Conservation (phyloP, 2,888 invertebrate species). For the Caenorhabditis sulstoni region DNA sequence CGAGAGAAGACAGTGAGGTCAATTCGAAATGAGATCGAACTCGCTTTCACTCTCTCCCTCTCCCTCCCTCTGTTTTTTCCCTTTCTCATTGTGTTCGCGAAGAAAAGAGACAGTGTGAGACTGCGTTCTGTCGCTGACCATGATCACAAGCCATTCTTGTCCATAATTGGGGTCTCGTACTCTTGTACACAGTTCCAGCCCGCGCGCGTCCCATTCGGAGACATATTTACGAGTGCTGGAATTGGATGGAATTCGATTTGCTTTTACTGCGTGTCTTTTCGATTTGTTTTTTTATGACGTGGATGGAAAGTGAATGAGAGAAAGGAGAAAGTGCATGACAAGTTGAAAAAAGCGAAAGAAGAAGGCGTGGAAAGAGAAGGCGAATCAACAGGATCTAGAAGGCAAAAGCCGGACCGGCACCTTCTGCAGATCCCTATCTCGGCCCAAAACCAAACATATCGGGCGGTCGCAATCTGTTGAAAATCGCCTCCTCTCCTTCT, state of each 20-base stretch:
- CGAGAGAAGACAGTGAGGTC: constrained; percentile 3
- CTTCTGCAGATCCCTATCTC: constrained; percentile 25
- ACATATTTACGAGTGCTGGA: constrained; percentile 1
- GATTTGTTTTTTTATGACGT: constrained; percentile 2
- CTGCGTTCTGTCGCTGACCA: not conserved
- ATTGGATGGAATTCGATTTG: constrained; percentile 5
- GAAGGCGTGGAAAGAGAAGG: not conserved
- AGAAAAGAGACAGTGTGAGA: not conserved
- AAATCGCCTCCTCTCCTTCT: constrained; percentile 3
- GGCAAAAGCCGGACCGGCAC: constrained; percentile 33
- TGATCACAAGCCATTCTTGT: not conserved
- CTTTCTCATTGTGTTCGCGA: constrained; percentile 12
- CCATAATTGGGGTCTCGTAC: constrained; percentile 9
- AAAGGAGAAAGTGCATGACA: constrained; percentile 1
- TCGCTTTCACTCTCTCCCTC: too few species aligned
- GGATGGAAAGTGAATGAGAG: not conserved
- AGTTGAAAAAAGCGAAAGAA: not conserved
- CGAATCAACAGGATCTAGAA: too few species aligned
- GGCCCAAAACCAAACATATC: constrained; percentile 11
- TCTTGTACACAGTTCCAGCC: constrained; percentile 5
- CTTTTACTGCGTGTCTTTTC: constrained; percentile 1
- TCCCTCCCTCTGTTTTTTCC: too few species aligned
- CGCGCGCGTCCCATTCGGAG: not conserved
- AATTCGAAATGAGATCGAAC: constrained; percentile 12
- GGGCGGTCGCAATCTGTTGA: constrained; percentile 19